Conservation (phyloP, 1,140 invertebrate species). For the Aphidius ervi region DNA sequence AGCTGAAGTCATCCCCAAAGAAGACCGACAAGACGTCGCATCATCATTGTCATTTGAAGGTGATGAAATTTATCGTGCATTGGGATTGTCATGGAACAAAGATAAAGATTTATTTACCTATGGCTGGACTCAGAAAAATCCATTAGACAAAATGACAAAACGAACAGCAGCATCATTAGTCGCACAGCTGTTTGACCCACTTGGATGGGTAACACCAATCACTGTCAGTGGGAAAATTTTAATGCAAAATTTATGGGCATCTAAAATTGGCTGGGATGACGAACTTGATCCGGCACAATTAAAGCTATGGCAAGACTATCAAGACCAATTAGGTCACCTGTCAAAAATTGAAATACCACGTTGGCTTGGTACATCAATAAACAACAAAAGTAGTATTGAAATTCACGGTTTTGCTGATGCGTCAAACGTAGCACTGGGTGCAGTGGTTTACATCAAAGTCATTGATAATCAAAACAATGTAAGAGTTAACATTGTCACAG, state of each 20-base stretch:
- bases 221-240: conserved; percentile 32
- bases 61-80: neutral
- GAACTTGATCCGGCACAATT: conserved; percentile 10
- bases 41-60: neutral
- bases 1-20: conserved; percentile 6
- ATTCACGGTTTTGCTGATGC: conserved; percentile 35
- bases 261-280: conserved; percentile 38
- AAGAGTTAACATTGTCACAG: conserved; percentile 24
- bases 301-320: conserved; percentile 14
- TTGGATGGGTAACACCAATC: conserved; percentile 24
- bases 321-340: neutral
- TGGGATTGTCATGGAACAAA: neutral
- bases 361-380: conserved; percentile 14
- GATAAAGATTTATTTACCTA: neutral
- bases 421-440: conserved; percentile 27
- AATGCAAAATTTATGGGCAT: conserved; percentile 36
- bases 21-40: neutral
- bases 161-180: conserved; percentile 24
- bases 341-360: conserved; percentile 2
- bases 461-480: conserved; percentile 17
- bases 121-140: neutral
- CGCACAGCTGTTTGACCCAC: conserved; percentile 26
- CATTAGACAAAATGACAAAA: conserved; percentile 15
- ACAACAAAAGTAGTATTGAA: conserved; percentile 6
- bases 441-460: conserved; percentile 28